Evolutionary conservation across 1,140 invertebrate species (phyloP).

Genomic region (Scaptomyza hsui): DNA sequence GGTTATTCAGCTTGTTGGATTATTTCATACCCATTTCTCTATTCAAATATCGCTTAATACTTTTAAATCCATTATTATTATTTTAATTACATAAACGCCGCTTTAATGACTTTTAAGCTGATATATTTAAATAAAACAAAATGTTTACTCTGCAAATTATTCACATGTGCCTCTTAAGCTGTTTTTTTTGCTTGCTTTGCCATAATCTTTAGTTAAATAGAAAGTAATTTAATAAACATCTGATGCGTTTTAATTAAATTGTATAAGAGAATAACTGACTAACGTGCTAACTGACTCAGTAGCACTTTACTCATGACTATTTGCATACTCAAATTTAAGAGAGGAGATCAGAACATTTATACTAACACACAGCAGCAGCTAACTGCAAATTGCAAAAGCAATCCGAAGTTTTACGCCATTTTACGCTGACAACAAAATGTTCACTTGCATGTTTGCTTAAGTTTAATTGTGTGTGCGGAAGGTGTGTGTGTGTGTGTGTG

Average conservation of each 20-base stretch:
- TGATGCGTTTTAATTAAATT: conserved; percentile 17
- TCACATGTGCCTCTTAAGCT: conserved; percentile 5
- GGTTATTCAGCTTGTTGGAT: background rate
- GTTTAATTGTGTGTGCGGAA: conserved; percentile 21
- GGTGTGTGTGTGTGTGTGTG: conserved; percentile 15
- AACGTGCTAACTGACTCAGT: conserved; percentile 9
- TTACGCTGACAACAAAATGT: conserved; percentile 46
- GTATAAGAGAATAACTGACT: conserved; percentile 14
- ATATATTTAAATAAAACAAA: background rate
- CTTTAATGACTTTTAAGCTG: no score
- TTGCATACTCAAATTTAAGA: conserved; percentile 1
- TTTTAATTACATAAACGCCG: background rate
- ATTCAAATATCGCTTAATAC: background rate
- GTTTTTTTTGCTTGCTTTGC: conserved; percentile 9
- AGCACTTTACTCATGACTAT: conserved; percentile 1
- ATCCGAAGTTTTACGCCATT: conserved; percentile 41
- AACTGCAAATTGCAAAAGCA: conserved; percentile 44
- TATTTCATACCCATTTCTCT: background rate
- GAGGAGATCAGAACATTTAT: conserved; percentile 14
- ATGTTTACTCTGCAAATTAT: conserved; percentile 3
- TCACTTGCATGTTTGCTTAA: background rate
- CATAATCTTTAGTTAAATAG: background rate
- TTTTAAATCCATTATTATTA: background rate
- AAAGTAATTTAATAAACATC: conserved; percentile 21
- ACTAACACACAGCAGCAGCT: background rate